Evolutionary conservation across 2,113 vertebrate genomes (phyloP).

Genomic region (Boleophthalmus pectinirostris): DNA sequence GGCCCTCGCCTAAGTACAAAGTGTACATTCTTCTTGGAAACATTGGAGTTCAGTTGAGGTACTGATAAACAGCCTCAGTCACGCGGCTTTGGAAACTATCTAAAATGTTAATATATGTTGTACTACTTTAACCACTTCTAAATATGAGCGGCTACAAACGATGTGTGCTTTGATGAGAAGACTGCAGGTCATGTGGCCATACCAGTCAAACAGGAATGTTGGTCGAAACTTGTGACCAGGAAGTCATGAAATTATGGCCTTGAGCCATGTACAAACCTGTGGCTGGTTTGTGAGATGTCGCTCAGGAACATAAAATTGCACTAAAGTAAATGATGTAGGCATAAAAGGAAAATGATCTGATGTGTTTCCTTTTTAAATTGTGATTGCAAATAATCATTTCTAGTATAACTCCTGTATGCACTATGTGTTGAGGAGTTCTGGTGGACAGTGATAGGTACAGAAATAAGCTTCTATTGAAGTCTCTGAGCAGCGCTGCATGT

Average conservation of each 20-base stretch:
- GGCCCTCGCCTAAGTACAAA: conserved; percentile 14
- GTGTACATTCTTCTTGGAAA: conserved; percentile 20
- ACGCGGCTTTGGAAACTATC: background rate
- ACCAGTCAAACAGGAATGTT: conserved; percentile 3
- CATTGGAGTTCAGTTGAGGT: conserved; percentile 16
- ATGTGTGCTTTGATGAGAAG: too few relatives aligned
- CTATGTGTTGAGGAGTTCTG: conserved; percentile 40
- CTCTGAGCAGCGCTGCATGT: conserved; percentile 61
- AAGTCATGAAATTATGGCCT: background rate
- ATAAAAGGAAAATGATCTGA: background rate
- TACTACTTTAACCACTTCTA: too few relatives aligned
- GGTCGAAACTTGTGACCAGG: background rate
- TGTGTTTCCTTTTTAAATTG: background rate
- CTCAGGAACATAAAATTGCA: background rate
- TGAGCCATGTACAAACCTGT: background rate
- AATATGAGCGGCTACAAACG: too few relatives aligned
- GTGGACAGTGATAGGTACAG: conserved; percentile 36
- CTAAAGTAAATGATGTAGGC: background rate
- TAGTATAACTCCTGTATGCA: conserved; percentile 20
- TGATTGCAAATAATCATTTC: conserved; percentile 3
- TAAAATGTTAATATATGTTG: background rate
- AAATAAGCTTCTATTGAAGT: conserved; percentile 58
- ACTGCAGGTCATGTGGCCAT: background rate
- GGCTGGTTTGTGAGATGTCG: background rate
- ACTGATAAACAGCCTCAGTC: conserved; percentile 11